Evolutionary conservation across 2,797 vertebrate species (phyloP), one percentile per base, ranked within the genome.

Genomic region (Haliaeetus albicilla): DNA sequence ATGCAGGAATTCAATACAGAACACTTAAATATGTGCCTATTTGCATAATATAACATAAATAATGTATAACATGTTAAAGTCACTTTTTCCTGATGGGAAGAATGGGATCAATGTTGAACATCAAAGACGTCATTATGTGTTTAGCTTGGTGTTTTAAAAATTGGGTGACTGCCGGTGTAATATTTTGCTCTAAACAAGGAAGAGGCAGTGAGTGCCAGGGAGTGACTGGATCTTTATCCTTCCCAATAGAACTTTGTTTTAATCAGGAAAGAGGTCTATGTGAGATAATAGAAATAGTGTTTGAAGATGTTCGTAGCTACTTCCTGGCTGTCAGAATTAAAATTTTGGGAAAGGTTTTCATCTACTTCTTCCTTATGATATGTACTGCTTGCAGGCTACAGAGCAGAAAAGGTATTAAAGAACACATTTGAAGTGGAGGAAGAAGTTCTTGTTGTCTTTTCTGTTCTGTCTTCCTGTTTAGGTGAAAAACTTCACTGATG

Each of bases 401-500:
- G 60, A 76, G 59, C 39, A 77, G 46, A 56, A 60, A 48, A 25
- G 30, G 6, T 43, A 51, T 25, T 39, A 18, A 69, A 41, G 15
- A 60, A 8, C 13, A 15, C 4, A 17, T 60, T 43, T 31, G 44
- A 56, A 73, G 15, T 28, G 10, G 27, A 80, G 37, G 35, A 5
- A 53, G 41, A 46, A 51, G 30, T 6, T 43, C 19, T 43, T 22
- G 2, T 19, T 71, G 19, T 4, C 6, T 70, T 51, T 67, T 59
- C 53, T 85, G 35, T 88, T 78, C 76, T 76, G 4, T 15, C 27
- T 73, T 87, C 30, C 25, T 67, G 20, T 76, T 35, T 90, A 99
- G 99, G 98, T 99, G 61, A 98, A 99, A 96, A 98, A 98, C 95
- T 98, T 99, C 97, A 98, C 89, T 79, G 98, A 98, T 5, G 97